These are phyloP conservation scores for Leptopilina myrica DNA, from an alignment of 2,888 invertebrate species.

Conservation along the genomic window DNA sequence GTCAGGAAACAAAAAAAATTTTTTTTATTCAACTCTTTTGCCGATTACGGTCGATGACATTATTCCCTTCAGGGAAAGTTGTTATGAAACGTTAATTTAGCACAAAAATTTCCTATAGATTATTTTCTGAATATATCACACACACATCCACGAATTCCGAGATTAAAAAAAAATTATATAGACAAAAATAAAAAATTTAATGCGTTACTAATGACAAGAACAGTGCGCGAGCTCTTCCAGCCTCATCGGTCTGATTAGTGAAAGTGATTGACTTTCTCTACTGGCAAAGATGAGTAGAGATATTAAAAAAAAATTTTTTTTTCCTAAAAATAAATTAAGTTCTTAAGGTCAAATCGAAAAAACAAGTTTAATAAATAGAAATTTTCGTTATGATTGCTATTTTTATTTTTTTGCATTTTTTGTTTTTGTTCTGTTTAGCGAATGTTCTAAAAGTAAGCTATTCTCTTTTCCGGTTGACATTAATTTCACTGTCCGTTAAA, in stretches of 20 bases:
- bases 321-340: background rate
- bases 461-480: slow-evolving; percentile 11
- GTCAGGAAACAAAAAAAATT: background rate
- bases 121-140: slow-evolving; percentile 4
- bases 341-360: slow-evolving; percentile 4
- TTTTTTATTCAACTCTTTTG: background rate
- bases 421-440: too few species aligned
- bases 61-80: slow-evolving; percentile 25
- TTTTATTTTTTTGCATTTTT: background rate
- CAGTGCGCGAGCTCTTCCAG: background rate
- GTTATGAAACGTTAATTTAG: slow-evolving; percentile 32
- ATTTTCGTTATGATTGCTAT: slow-evolving; percentile 2
- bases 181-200: slow-evolving; percentile 21
- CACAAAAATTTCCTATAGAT: background rate
- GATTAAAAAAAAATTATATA: slow-evolving; percentile 4
- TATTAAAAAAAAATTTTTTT: background rate
- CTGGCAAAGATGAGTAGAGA: slow-evolving; percentile 16
- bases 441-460: background rate
- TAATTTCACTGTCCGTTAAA: background rate
- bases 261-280: slow-evolving; percentile 49
- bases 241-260: slow-evolving; percentile 44
- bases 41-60: slow-evolving; percentile 33
- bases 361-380: background rate
- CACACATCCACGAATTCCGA: slow-evolving; percentile 3
- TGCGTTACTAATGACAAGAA: slow-evolving; percentile 9